These are phyloP conservation scores for Silurus asotus DNA, from an alignment of 2,113 vertebrate species.

Conservation along the genomic window DNA sequence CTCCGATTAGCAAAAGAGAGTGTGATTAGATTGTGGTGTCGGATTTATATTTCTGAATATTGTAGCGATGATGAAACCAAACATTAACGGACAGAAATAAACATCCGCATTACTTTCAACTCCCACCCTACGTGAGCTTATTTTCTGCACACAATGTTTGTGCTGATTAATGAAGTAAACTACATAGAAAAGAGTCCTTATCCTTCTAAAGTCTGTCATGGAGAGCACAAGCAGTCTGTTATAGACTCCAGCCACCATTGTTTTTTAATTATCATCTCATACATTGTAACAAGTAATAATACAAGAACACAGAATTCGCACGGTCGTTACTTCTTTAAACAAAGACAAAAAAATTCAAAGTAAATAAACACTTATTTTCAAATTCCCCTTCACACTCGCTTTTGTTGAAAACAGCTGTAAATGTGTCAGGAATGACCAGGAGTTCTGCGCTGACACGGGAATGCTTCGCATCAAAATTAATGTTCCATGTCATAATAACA, in stretches of 20 bases:
- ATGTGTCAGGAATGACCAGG: background rate
- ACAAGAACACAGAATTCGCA: background rate
- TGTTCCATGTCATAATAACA: slow-evolving; percentile 3
- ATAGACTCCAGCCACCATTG: background rate
- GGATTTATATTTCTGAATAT: background rate
- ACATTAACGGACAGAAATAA: background rate
- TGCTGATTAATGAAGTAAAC: background rate
- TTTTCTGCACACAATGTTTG: background rate
- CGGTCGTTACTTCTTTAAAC: too few relatives aligned
- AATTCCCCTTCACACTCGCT: background rate
- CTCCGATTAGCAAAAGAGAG: too few relatives aligned
- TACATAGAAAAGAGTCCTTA: background rate
- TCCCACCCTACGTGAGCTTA: background rate
- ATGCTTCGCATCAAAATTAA: background rate
- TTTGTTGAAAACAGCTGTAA: background rate
- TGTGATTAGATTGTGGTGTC: background rate
- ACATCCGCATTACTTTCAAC: background rate
- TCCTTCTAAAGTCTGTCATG: background rate
- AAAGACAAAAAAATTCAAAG: background rate
- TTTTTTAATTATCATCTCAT: background rate
- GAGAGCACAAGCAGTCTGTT: background rate
- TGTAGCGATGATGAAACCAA: background rate
- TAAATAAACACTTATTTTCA: background rate
- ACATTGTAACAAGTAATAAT: background rate
- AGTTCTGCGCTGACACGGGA: background rate